These are phyloP conservation scores for Lordiphosa fenestrarum DNA, from an alignment of 2,888 invertebrate genomes.

Conservation along the genomic window DNA sequence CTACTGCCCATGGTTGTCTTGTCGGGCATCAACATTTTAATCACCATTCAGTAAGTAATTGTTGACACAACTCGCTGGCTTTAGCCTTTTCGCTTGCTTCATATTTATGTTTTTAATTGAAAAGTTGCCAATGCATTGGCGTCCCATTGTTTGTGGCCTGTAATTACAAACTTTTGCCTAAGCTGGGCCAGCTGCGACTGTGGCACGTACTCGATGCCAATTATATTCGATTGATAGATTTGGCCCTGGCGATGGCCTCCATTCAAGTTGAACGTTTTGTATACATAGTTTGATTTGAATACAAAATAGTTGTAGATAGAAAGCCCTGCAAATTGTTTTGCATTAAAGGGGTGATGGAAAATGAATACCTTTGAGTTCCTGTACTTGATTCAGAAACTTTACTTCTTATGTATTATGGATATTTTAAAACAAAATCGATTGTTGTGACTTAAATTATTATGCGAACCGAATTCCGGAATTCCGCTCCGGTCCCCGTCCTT, in stretches of 20 bases:
- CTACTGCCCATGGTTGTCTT: slow-evolving; percentile 90
- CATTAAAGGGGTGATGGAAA: too few species aligned
- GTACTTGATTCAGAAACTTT: neutral
- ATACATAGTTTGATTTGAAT: slow-evolving; percentile 22
- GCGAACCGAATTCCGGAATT: too few species aligned
- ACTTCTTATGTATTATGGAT: neutral
- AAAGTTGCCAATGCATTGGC: slow-evolving; percentile 65
- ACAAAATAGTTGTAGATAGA: too few species aligned
- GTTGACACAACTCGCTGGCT: slow-evolving; percentile 64
- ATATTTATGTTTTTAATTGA: slow-evolving; percentile 73
- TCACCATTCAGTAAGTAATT: slow-evolving; percentile 85
- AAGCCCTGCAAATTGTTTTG: too few species aligned
- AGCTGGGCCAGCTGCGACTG: slow-evolving; percentile 61
- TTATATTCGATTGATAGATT: slow-evolving; percentile 30
- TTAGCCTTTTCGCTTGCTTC: slow-evolving; percentile 36
- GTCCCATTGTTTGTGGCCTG: slow-evolving; percentile 47
- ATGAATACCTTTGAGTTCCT: neutral
- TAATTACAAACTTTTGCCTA: slow-evolving; percentile 66
- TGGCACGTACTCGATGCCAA: slow-evolving; percentile 51
- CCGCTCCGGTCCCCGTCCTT: too few species aligned
- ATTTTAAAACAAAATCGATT: slow-evolving; percentile 1
- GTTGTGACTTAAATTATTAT: too few species aligned
- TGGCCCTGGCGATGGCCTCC: slow-evolving; percentile 4
- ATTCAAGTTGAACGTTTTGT: slow-evolving; percentile 22
- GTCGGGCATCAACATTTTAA: slow-evolving; percentile 82